Conservation (phyloP, 2,797 vertebrate species). For the Epinephelus awoara region DNA sequence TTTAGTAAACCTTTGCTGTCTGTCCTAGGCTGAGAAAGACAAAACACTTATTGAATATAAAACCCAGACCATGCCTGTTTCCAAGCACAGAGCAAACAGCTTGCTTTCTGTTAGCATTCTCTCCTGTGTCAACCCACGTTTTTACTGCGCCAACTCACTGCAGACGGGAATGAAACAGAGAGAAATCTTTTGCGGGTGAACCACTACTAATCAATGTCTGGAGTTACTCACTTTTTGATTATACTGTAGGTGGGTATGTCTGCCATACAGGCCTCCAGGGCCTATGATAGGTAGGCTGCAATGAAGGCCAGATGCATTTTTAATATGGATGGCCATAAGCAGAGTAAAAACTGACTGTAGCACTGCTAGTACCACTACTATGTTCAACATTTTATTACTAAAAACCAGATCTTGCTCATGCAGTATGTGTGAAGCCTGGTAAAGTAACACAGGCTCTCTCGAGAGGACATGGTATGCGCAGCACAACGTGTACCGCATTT, state of each 20-base stretch:
- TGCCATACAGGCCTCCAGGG: conserved; percentile 7
- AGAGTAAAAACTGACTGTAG: neutral
- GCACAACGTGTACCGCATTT: conserved; percentile 18
- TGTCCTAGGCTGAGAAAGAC: conserved; percentile 6
- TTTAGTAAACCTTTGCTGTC: neutral
- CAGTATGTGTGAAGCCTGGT: conserved; percentile 1
- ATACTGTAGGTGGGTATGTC: neutral
- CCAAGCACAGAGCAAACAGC: neutral
- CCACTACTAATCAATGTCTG: conserved; percentile 13
- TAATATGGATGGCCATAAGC: neutral
- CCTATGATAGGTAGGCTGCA: neutral
- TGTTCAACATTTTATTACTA: conserved; percentile 19
- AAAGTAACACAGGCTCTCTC: conserved; percentile 3
- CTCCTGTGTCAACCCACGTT: neutral
- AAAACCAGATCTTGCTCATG: neutral
- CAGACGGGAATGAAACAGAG: conserved; percentile 19
- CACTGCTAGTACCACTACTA: neutral
- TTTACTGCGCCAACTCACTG: conserved; percentile 3
- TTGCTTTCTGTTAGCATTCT: neutral
- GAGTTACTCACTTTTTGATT: conserved; percentile 22
- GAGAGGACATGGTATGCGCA: neutral
- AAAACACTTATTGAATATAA: neutral
- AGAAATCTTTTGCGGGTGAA: conserved; percentile 18
- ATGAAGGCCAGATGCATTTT: conserved; percentile 18
- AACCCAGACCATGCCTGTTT: neutral